phyloP scores from a whole-genome alignment of 2,113 vertebrate genomes.

The Grantiella picta region DNA sequence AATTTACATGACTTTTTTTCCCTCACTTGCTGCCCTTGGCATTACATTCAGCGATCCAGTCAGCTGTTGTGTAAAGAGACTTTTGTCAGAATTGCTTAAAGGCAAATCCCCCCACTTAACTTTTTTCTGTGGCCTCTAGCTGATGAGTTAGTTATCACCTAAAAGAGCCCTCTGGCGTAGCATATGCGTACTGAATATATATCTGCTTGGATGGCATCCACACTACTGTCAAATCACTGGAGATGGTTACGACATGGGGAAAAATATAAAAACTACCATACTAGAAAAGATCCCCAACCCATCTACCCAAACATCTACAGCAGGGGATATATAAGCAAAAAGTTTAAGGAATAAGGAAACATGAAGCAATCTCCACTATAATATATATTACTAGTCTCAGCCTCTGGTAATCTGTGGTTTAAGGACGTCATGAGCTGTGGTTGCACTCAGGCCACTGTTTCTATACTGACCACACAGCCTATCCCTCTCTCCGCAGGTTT shows the following conservation, averaged over 20 bases:
- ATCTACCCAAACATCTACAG: background rate
- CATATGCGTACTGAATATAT: background rate
- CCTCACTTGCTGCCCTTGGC: conserved; percentile 20
- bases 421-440: background rate
- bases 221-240: background rate
- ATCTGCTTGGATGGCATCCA: conserved; percentile 15
- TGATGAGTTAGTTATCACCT: conserved; percentile 53
- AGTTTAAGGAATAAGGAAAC: background rate
- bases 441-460: background rate
- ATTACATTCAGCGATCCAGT: conserved; percentile 18
- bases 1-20: conserved; percentile 40
- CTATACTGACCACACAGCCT: background rate
- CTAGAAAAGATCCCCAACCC: background rate
- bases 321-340: background rate
- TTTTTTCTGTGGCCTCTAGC: conserved; percentile 33
- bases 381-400: background rate
- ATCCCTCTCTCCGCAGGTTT: background rate
- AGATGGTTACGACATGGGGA: background rate
- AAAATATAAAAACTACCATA: background rate
- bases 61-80: conserved; percentile 29
- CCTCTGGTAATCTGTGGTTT: background rate
- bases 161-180: conserved; percentile 34
- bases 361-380: background rate
- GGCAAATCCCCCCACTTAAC: conserved; percentile 46
- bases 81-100: conserved; percentile 42